phyloP scores from a whole-genome alignment of 1,140 invertebrate species.

The Drosophila seguyi region DNA sequence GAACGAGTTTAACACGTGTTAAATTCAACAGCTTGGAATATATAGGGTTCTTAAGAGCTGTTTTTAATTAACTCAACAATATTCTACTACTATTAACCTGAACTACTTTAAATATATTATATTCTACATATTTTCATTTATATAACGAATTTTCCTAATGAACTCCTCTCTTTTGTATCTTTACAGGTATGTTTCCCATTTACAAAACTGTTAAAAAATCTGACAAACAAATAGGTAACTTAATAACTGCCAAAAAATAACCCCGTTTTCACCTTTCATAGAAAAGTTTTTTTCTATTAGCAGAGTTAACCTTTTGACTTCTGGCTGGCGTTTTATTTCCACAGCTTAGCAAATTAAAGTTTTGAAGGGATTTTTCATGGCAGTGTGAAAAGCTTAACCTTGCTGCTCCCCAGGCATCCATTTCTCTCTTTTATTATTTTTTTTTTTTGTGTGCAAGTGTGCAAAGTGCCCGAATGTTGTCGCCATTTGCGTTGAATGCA shows the following conservation, averaged over 20 bases:
- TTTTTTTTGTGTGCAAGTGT: slow-evolving; percentile 15
- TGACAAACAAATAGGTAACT: slow-evolving; percentile 7
- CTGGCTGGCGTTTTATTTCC: slow-evolving; percentile 63
- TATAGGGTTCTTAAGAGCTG: neutral
- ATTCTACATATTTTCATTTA: neutral
- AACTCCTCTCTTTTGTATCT: slow-evolving; percentile 1
- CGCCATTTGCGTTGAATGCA: slow-evolving; percentile 77
- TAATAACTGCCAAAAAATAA: slow-evolving; percentile 1
- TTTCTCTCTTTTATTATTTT: slow-evolving; percentile 33
- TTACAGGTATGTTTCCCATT: slow-evolving; percentile 63
- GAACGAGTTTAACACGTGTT: slow-evolving; percentile 11
- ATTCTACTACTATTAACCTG: neutral
- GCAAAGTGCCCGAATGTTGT: slow-evolving; percentile 63
- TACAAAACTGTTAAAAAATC: neutral
- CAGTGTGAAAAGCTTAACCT: slow-evolving; percentile 72
- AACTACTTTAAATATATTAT: no score
- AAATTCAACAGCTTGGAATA: neutral
- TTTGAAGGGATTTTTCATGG: slow-evolving; percentile 66
- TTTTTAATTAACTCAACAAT: neutral
- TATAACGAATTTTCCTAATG: slow-evolving; percentile 1
- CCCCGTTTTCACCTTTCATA: neutral
- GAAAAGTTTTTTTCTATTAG: slow-evolving; percentile 12
- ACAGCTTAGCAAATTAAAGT: slow-evolving; percentile 80
- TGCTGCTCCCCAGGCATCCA: slow-evolving; percentile 12
- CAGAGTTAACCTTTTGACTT: slow-evolving; percentile 29